Base-by-base conservation (phyloP, 1,140 invertebrate species). In the Bombus fervidus region DNA sequence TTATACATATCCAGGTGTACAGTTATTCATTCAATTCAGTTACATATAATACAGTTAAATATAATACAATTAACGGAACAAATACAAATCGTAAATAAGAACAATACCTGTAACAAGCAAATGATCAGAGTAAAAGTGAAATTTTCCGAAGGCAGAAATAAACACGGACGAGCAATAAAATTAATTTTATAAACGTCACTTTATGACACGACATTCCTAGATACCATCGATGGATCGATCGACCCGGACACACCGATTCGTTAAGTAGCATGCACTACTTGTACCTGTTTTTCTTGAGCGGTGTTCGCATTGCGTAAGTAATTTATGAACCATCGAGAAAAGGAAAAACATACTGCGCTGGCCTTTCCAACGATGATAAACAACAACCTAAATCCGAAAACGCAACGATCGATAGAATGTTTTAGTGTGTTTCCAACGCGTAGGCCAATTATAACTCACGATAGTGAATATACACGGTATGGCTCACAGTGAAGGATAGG, bases 61-160 rank as follows among this genome's bases (percentile, higher is more conserved):
- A 15, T 47, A 47, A 47, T 47, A 47, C 43, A 15, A 5, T 47
- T 18, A 47, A 47, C 4, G 13, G 43, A 18, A 18, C 47, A 47
- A n/a, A n/a, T 53, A 22, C 6, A 53, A 22, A 53, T 47, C 3
- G 41, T 31, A 18, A 83, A 75, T 53, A 8, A 47, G 59, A 59
- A 75, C 59, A 79, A 84, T 78, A 25, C 15, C 3, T 28, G 76
- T 64, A 39, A 79, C 53, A 71, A 31, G 13, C 75, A 39, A 84
- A 79, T 13, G 53, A 79, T 28, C 10, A 5, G 39, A 64, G 47
- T 71, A 71, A 84, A 37, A 18, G 22, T 31, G 47, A 68, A 71
- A 57, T 34, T 79, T 62, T 34, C 22, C 66, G 39, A 79, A 47
- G n/a, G 39, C 47, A 66, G 37, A 22, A 53, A 79, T 47, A 37